A percentile compares a stretch with the other conserved stretches of the same genome.
phyloP scores from a whole-genome alignment of 1,140 invertebrate species.

The Oryctes rhinoceros region DNA sequence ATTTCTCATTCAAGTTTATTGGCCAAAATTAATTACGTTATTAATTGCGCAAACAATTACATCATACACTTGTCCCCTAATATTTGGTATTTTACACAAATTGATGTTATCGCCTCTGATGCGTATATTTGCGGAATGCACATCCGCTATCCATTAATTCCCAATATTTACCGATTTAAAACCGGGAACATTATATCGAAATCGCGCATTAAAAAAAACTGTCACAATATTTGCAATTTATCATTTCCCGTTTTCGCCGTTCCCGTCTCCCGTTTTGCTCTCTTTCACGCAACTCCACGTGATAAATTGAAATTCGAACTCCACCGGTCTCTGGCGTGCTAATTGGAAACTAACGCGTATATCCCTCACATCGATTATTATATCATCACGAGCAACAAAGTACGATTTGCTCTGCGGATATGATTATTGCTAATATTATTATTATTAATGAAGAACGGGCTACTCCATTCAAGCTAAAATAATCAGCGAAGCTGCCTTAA shows the following conservation, averaged over 20 bases:
- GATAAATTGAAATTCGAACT: not conserved
- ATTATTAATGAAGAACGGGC: not conserved
- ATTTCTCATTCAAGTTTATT: too few relatives aligned
- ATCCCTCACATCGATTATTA: not conserved
- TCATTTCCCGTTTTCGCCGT: not conserved
- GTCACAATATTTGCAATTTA: slow-evolving; percentile 1
- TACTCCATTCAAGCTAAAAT: not conserved
- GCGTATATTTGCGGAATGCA: not conserved
- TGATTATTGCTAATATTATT: not conserved
- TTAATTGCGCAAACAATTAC: too few relatives aligned
- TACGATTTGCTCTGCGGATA: not conserved
- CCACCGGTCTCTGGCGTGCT: not conserved
- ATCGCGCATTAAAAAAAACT: not conserved
- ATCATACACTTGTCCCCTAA: too few relatives aligned
- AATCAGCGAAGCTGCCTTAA: not conserved
- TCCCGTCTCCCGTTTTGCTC: not conserved
- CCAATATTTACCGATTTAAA: not conserved
- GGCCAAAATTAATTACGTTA: too few relatives aligned
- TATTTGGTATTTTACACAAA: too few relatives aligned
- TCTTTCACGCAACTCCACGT: not conserved
- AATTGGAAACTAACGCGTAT: not conserved
- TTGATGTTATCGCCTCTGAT: too few relatives aligned
- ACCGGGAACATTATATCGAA: slow-evolving; percentile 2
- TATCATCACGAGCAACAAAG: not conserved
- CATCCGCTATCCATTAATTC: not conserved